These are phyloP conservation scores for Oenanthe melanoleuca DNA, from an alignment of 2,113 vertebrate genomes.

Conservation along the genomic window DNA sequence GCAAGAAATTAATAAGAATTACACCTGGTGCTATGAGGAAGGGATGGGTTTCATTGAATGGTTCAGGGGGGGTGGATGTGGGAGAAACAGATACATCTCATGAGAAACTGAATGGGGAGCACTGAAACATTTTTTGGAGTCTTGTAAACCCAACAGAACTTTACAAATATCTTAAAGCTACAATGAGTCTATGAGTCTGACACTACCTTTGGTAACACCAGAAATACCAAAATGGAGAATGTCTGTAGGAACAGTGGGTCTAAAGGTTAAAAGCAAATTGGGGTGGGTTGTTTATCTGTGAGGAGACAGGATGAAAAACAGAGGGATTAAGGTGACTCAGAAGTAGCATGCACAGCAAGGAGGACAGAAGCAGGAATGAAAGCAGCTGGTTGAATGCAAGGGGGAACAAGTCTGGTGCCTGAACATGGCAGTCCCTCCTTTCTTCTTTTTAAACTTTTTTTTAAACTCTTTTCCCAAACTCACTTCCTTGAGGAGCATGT, in stretches of 20 bases:
- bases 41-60: background rate
- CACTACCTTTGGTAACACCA: background rate
- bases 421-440: fast-evolving
- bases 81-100: background rate
- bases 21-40: background rate
- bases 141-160: background rate
- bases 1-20: background rate
- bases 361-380: background rate
- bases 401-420: background rate
- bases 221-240: background rate
- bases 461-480: background rate
- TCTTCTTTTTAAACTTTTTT: background rate
- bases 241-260: background rate
- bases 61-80: background rate
- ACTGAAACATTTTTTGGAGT: background rate
- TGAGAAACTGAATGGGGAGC: fast-evolving
- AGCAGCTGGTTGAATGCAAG: background rate
- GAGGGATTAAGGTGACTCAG: background rate
- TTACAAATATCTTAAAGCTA: background rate
- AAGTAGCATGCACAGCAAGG: background rate
- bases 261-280: background rate
- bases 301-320: background rate
- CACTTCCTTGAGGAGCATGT: fast-evolving
- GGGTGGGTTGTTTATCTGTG: fast-evolving
- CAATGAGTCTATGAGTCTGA: fast-evolving